Base-by-base conservation (phyloP, 2,797 vertebrate genomes). In the Rousettus madagascariensis region DNA sequence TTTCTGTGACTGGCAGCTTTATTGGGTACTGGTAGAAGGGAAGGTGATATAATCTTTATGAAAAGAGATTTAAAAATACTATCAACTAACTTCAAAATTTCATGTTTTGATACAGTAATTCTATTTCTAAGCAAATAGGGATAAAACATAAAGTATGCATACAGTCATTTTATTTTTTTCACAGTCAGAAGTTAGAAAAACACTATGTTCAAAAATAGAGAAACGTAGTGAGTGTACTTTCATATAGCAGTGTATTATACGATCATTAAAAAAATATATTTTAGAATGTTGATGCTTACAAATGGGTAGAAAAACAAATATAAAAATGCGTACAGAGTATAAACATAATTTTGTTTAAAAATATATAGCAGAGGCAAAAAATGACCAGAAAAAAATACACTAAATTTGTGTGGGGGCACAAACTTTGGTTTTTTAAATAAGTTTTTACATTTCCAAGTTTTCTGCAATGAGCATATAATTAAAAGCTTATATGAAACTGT, bases 61-160 rank as follows among this genome's bases (percentile, higher is more conserved):
- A 86, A 88, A 59, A 88, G 15, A 46, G 19, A 83, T 38, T 95
- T 85, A 46, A 26, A 95, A 90, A 43, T 65, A 41, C 74, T 72
- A 36, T 75, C 26, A 80, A 83, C 4, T 24, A 89, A 77, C 38
- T 84, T 86, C 26, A 78, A 86, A 93, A 63, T 85, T 93, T 90
- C 6, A 57, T 7, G 17, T 80, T 95, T 95, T 84, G 12, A 74
- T 46, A n/a, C 4, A 78, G 30, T 72, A 72, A 75, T 91, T 95
- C 16, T 91, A 86, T 79, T 90, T 93, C 91, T 91, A 86, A 95
- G 26, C 30, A 78, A 94, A 75, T 46, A 77, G 41, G 91, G 26
- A 78, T 41, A 9, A 80, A 71, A 49, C 17, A 93, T 57, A 82
- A 91, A 28, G 7, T 49, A 53, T n/a, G 79, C 68, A 49, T 80